Base-by-base conservation (phyloP, 2,888 invertebrate genomes). In the Oithona nana region DNA sequence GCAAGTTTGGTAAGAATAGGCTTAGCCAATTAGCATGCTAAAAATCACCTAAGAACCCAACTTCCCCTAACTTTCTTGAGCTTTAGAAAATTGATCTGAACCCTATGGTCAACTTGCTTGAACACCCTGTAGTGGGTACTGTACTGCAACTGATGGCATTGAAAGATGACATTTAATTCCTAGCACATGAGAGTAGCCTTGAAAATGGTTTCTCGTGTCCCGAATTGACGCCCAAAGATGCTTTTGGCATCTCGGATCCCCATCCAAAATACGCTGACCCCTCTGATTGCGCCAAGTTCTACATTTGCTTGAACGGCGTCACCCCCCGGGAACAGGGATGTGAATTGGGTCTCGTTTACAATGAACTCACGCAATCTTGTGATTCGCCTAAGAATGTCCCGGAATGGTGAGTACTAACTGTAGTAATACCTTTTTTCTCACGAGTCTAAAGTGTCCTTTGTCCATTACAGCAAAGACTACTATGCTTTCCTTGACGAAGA, bases 261-360 rank as follows among this genome's bases (percentile, higher is more conserved):
- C 89, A 89, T 75, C 88, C 88, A 26, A 86, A 86, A 73, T 89
- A 80, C 75, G 77, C 88, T 1, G 86, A 90, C 75, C 85, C 87
- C 49, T 81, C 79, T 31, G 89, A 92, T 74, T 92, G 90, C 75
- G 87, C 88, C 73, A 83, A 86, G 69, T 90, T 90, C 81, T 90
- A 88, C 75, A 88, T 89, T 30, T 89, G 89, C 73, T 75, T 89
- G 68, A 88, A 85, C 72, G 87, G 86, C 16, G 78, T 83, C 29
- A 88, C 85, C 68, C 88, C 90, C n/a, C 80, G 89, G 66, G 86
- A 88, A 72, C 81, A 88, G 66, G 87, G 88, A 31, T 90, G 90
- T 75, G 80, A 81, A 70, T 80, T 82, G 62, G 88, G 90, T 64
- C 86, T 86, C 71, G 92, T 89, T n/a, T 92, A 89, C 78, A 90